phyloP scores from a whole-genome alignment of 2,113 vertebrate genomes.

The Aegithalos caudatus region DNA sequence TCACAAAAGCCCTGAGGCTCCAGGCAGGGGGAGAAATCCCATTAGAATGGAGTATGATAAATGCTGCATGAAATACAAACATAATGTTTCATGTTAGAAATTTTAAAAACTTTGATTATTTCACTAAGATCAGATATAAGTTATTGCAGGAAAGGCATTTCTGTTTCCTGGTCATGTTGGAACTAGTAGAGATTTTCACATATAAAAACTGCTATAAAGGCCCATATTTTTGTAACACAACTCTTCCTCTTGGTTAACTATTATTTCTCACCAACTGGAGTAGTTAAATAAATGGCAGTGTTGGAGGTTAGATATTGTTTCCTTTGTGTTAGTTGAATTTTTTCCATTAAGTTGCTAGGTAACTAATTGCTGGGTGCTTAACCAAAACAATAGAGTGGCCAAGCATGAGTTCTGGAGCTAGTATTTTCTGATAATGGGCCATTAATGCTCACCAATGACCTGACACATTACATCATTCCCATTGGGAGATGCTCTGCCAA shows the following conservation, averaged over 20 bases:
- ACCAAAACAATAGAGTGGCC: no score
- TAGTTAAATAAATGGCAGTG: background rate
- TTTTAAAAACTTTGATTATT: background rate
- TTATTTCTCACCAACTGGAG: background rate
- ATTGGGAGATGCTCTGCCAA: no score
- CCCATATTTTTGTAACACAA: background rate
- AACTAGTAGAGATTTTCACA: background rate
- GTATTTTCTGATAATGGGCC: no score
- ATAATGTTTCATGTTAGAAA: background rate
- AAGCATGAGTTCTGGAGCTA: no score
- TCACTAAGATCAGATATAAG: background rate
- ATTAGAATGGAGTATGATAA: background rate
- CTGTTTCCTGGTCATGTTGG: background rate
- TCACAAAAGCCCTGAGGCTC: slow-evolving; percentile 13
- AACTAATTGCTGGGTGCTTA: no score
- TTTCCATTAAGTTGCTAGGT: no score
- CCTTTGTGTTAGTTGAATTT: no score
- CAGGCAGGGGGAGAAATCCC: background rate
- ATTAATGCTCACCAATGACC: no score
- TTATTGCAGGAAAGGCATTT: background rate
- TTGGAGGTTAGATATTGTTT: no score
- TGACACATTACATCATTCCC: no score
- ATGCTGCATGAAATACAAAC: background rate
- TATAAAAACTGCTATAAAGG: background rate
- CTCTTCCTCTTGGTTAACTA: background rate